phyloP scores from a whole-genome alignment of 2,888 invertebrate species.

The Kryphioiulus occultus region DNA sequence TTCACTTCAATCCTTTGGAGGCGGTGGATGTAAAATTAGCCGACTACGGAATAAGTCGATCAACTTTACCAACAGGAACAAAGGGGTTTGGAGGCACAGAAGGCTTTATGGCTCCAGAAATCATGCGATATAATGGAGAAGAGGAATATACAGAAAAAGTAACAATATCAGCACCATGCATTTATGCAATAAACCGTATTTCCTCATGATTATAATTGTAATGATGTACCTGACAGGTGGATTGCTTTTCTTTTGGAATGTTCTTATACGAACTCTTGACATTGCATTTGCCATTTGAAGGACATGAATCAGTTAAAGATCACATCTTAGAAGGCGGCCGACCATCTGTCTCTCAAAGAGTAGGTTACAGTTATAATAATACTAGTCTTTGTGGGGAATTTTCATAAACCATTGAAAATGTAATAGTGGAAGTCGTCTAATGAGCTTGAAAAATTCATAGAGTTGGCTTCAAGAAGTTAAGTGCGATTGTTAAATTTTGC shows the following conservation, averaged over 20 bases:
- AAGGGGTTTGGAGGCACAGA: conserved; percentile 99
- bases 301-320: conserved; percentile 95
- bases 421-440: no score
- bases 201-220: not conserved
- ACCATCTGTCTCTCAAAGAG: conserved; percentile 84
- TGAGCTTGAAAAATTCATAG: no score
- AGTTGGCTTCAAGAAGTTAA: no score
- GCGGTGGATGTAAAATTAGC: conserved; percentile 89
- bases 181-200: not conserved
- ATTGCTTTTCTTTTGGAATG: conserved; percentile 99
- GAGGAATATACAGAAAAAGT: conserved; percentile 98
- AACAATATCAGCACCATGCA: not conserved
- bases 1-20: conserved; percentile 63
- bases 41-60: conserved; percentile 93
- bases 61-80: conserved; percentile 87
- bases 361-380: conserved; percentile 59
- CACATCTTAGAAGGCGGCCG: conserved; percentile 94
- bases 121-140: conserved; percentile 97
- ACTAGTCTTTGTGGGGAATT: not conserved
- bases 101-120: conserved; percentile 99
- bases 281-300: conserved; percentile 92
- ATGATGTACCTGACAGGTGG: conserved; percentile 77
- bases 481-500: conserved; percentile 51
- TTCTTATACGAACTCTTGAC: conserved; percentile 95
- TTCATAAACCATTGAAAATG: not conserved